Base-by-base conservation (phyloP, 1,140 invertebrate genomes). In the Bombus confusus region DNA sequence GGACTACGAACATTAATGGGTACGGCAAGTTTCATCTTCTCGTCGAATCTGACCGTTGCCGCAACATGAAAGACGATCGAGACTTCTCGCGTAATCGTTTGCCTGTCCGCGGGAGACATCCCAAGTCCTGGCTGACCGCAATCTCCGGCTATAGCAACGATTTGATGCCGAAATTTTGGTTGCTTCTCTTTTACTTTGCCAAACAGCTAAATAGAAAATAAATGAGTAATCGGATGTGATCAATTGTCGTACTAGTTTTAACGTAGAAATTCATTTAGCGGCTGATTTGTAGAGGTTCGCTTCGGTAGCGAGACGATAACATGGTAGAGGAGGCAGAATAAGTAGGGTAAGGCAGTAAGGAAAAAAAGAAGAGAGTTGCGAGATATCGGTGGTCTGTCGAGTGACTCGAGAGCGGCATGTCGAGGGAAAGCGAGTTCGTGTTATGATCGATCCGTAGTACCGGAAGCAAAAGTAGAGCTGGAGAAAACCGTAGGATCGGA, bases 31-130 rank as follows among this genome's bases (percentile, higher is more conserved):
- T 96, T 95, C 12, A 97, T 92, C 59, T 97, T 96, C 89, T 97
- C 97, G 91, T 97, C 97, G 85, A 97, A 97, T 88, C 96, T 96
- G 0, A 97, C 96, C 1, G 97, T 97, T 0, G 97, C 97, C 0
- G 97, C 97, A 0, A 96, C 96, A 85, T 97, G 97, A 92, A 97
- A 96, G n/a, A 97, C 96, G 64, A 97, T 95, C 73, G 96, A 96
- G 9, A 98, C 96, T 93, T 98, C 95, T 2, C 96, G 95, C 25
- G 92, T 90, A 6, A 96, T 91, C 31, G 88, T 93, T 52, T 92
- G 86, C 69, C 93, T 91, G 78, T 96, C 96, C 4, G 89, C 87
- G 0, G 93, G 57, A 2, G 94, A 95, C 5, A 97, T 93, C 0
- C 96, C 96, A 12, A 97, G 91, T 28, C 92, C 93, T 28, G 95